A percentile compares a stretch with the other conserved stretches of the same genome.
These are phyloP conservation scores for Thecocarcelia acutangulata DNA, from an alignment of 2,888 invertebrate species.

Conservation along the genomic window DNA sequence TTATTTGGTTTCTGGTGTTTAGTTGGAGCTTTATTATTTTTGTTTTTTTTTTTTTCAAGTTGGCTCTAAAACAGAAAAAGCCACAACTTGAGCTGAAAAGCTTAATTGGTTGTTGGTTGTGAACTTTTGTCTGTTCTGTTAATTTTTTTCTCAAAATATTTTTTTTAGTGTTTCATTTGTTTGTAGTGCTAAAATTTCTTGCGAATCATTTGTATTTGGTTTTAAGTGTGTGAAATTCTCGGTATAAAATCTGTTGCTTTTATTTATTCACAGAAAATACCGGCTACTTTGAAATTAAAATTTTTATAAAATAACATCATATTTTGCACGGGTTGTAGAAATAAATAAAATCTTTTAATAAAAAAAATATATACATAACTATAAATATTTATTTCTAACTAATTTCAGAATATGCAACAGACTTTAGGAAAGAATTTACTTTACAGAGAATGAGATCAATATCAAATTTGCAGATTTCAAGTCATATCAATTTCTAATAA, in stretches of 20 bases:
- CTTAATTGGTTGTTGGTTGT: slow-evolving; percentile 68
- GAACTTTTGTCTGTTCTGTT: slow-evolving; percentile 46
- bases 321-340: neutral
- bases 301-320: neutral
- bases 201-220: slow-evolving; percentile 43
- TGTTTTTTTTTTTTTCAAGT: slow-evolving; percentile 1
- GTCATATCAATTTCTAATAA: too few relatives aligned
- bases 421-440: too few relatives aligned
- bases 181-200: slow-evolving; percentile 39
- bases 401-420: too few relatives aligned
- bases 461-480: too few relatives aligned
- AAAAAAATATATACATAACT: too few relatives aligned
- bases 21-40: slow-evolving; percentile 25
- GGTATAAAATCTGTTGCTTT: slow-evolving; percentile 63
- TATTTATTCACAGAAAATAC: slow-evolving; percentile 73
- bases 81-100: slow-evolving; percentile 43
- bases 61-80: slow-evolving; percentile 6
- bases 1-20: slow-evolving; percentile 65
- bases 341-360: neutral
- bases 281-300: slow-evolving; percentile 52
- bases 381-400: too few relatives aligned
- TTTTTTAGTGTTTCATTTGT: slow-evolving; percentile 55
- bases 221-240: slow-evolving; percentile 63
- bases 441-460: too few relatives aligned
- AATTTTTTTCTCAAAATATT: neutral